Evolutionary conservation across 2,888 invertebrate species (phyloP), one percentile per base, ranked within the genome.

Genomic region (Catocala fraxini): DNA sequence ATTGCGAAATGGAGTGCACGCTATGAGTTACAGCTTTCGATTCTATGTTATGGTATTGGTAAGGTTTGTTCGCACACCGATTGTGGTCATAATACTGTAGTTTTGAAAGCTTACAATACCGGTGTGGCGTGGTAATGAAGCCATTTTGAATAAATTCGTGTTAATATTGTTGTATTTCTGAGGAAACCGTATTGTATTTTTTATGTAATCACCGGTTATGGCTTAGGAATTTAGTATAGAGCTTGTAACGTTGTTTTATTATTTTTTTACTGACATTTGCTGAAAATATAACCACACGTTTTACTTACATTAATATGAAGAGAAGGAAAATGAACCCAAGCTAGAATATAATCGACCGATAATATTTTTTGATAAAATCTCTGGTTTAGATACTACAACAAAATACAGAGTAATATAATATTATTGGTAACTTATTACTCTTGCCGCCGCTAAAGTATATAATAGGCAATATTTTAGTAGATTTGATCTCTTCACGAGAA

Each of bases 101-200:
- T 71, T 73, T 67, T 72, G 71, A 65, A 68, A 75, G 75, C 73
- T 79, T 73, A 76, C 75, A 79, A 75, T 77, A 66, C 71, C 58
- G 59, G 56, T 66, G 63, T 49, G 43, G 70, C 72, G 71, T 69
- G 72, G 71, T 75, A 79, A 80, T 77, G 65, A 70, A 67, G 68
- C 66, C 63, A 76, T 79, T 80, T 78, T 71, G 67, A 77, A 79
- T 74, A 72, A 77, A 71, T 71, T 65, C 56, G 52, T 60, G 63
- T 51, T 15, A 65, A 73, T 67, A 59, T 63, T 56, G 33, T 56
- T 48, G 56, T 52, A 66, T 73, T 74, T 71, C 63, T 67, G 47
- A 51, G 43, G n/a, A 49, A 51, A 43, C 13, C 13, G 15, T 46
- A 45, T 51, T 57, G 49, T 53, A 51, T 59, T 59, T 62, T 62